Percentiles rank a stretch among this genome's conserved stretches.
Evolutionary conservation across 2,888 invertebrate species (phyloP).

Genomic region (Eilema caniola): DNA sequence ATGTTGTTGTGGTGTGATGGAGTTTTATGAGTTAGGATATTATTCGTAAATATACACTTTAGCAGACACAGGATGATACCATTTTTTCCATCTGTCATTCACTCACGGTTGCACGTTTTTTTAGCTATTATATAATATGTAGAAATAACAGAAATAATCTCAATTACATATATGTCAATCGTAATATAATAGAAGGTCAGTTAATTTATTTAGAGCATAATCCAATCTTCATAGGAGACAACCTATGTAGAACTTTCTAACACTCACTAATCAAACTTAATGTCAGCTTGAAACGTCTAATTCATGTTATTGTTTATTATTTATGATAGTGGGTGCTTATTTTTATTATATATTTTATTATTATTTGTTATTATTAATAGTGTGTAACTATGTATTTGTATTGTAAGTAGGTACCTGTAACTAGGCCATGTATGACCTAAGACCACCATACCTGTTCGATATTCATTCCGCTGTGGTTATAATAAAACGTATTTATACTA

Average conservation of each 20-base stretch:
- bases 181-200: slow-evolving; percentile 25
- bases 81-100: slow-evolving; percentile 28
- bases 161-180: slow-evolving; percentile 21
- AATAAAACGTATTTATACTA: slow-evolving; percentile 62
- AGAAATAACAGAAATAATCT: slow-evolving; percentile 26
- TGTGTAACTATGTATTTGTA: slow-evolving; percentile 19
- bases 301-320: not conserved
- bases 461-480: slow-evolving; percentile 57
- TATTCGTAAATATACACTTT: slow-evolving; percentile 39
- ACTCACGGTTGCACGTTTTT: slow-evolving; percentile 25
- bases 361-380: slow-evolving; percentile 20
- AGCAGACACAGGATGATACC: slow-evolving; percentile 34
- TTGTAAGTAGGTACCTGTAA: slow-evolving; percentile 25
- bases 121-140: slow-evolving; percentile 25
- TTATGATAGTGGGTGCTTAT: not conserved
- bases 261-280: not conserved
- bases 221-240: not conserved
- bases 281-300: not conserved
- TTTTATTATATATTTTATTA: slow-evolving; percentile 15
- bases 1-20: slow-evolving; percentile 65
- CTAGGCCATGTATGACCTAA: slow-evolving; percentile 30
- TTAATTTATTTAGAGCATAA: slow-evolving; percentile 2
- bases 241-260: not conserved
- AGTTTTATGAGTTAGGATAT: slow-evolving; percentile 63
- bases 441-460: slow-evolving; percentile 35